phyloP scores from a whole-genome alignment of 2,113 vertebrate genomes.

The Balaenoptera acutorostrata region DNA sequence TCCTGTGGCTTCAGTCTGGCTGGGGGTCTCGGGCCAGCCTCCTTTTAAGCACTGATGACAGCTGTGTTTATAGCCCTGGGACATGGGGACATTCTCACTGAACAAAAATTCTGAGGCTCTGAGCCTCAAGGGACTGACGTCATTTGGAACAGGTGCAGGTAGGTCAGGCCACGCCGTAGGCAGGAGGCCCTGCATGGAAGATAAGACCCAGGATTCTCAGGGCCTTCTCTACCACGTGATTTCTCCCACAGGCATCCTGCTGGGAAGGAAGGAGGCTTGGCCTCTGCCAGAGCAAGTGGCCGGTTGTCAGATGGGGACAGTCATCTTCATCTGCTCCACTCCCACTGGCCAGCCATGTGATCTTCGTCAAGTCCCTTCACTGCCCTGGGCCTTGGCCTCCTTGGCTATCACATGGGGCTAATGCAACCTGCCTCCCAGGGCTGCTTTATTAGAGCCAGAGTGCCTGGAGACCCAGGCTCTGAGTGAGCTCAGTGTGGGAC shows the following conservation, averaged over 20 bases:
- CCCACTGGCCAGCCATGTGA: background rate
- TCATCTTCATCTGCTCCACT: background rate
- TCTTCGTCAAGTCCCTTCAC: background rate
- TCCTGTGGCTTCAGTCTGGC: background rate
- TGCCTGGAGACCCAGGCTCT: accelerated
- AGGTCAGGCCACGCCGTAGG: background rate
- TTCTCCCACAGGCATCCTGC: background rate
- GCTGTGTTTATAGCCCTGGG: slow-evolving; percentile 38
- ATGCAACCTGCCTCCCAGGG: background rate
- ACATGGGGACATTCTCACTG: background rate
- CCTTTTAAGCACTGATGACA: background rate
- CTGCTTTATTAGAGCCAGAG: background rate
- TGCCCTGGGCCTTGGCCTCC: background rate
- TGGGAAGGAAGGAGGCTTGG: background rate
- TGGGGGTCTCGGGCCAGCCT: background rate
- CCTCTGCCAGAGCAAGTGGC: background rate
- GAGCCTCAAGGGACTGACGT: background rate
- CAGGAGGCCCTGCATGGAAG: background rate
- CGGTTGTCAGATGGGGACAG: background rate
- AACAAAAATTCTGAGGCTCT: slow-evolving; percentile 10
- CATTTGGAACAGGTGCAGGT: background rate
- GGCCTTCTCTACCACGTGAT: background rate
- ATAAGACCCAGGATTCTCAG: background rate
- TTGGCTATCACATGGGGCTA: background rate
- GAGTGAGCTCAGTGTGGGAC: background rate